Conservation (phyloP, 2,888 invertebrate genomes). For the Carabus problematicus region DNA sequence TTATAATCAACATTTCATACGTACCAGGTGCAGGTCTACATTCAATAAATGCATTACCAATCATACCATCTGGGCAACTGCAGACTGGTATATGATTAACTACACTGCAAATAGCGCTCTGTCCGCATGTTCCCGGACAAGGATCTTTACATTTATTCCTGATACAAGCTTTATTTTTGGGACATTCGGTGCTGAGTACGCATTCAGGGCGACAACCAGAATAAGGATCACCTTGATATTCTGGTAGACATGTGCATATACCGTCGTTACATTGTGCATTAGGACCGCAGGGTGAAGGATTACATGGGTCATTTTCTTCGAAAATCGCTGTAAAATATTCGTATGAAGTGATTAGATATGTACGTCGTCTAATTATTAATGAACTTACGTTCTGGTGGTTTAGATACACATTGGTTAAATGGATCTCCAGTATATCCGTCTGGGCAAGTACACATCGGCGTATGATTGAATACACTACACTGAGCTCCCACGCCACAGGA, state of each 20-base stretch:
- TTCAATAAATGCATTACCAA: constrained; percentile 74
- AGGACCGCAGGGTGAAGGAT: constrained; percentile 75
- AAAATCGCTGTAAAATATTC: constrained; percentile 46
- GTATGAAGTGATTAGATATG: background rate
- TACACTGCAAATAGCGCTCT: constrained; percentile 61
- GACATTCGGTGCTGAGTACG: constrained; percentile 76
- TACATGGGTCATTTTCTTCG: constrained; percentile 67
- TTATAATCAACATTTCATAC: background rate
- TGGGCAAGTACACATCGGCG: constrained; percentile 73
- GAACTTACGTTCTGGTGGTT: constrained; percentile 62
- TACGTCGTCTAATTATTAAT: constrained; percentile 52
- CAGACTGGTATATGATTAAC: constrained; percentile 74
- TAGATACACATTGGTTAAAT: constrained; percentile 65
- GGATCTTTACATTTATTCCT: constrained; percentile 78
- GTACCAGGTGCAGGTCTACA: constrained; percentile 68
- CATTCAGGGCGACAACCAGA: constrained; percentile 81
- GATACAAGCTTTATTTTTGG: constrained; percentile 72
- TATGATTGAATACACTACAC: constrained; percentile 78
- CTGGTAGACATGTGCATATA: constrained; percentile 72
- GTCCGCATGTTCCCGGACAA: constrained; percentile 75
- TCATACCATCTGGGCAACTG: constrained; percentile 69
- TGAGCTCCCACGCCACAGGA: constrained; percentile 77
- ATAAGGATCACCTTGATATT: constrained; percentile 79
- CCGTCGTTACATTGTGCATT: constrained; percentile 71
- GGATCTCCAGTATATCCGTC: constrained; percentile 67